Conservation (phyloP, 2,113 vertebrate genomes). For the Cololabis saira region DNA sequence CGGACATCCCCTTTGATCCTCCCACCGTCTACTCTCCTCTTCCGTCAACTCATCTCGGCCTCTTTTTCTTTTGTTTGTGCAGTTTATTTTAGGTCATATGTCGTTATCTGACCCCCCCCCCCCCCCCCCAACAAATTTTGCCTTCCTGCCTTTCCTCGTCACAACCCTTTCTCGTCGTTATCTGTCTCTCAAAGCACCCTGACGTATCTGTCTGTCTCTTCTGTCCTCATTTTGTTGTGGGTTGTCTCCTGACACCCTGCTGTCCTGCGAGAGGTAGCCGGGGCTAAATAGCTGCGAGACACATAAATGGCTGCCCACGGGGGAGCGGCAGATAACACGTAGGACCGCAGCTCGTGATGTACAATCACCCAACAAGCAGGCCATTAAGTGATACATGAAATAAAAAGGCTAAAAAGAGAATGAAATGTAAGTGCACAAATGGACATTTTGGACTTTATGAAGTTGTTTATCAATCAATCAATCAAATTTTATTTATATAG, state of each 20-base stretch:
- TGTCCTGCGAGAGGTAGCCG: constrained; percentile 2
- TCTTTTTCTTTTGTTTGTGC: constrained; percentile 56
- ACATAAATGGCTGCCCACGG: constrained; percentile 18
- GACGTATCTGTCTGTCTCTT: constrained; percentile 20
- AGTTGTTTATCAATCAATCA: no score
- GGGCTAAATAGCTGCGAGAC: constrained; percentile 24
- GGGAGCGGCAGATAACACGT: constrained; percentile 16
- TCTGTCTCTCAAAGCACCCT: constrained; percentile 33
- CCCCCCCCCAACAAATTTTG: constrained; percentile 1
- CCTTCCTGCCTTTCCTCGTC: constrained; percentile 54
- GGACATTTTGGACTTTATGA: no score
- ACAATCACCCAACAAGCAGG: background rate
- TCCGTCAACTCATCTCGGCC: constrained; percentile 36
- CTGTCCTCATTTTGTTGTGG: constrained; percentile 10
- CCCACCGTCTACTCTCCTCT: constrained; percentile 38
- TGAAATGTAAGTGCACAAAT: background rate
- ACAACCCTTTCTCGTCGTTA: constrained; percentile 34
- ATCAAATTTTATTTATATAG: no score
- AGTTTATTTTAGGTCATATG: constrained; percentile 61
- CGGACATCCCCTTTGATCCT: constrained; percentile 86
- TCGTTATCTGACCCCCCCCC: no score
- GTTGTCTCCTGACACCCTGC: constrained; percentile 7
- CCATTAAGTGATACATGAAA: constrained; percentile 4
- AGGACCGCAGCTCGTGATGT: constrained; percentile 5
- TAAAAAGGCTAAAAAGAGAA: background rate